phyloP scores from a whole-genome alignment of 2,113 vertebrate species.

The Neopipo cinnamomea region DNA sequence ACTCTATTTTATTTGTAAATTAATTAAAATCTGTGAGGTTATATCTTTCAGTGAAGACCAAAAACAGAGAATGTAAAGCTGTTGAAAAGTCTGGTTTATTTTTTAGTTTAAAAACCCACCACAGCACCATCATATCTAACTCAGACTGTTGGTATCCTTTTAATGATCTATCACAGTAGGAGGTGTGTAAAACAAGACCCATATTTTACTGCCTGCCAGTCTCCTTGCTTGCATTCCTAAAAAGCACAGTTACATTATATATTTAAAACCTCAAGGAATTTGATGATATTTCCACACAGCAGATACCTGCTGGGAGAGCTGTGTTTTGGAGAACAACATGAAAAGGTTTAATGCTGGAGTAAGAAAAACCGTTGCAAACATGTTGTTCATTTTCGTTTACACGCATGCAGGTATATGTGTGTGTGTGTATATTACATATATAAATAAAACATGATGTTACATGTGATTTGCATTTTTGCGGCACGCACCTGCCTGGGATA shows the following conservation, averaged over 20 bases:
- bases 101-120: not conserved
- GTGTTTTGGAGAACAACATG: not conserved
- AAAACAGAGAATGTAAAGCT: not conserved
- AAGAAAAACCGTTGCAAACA: not conserved
- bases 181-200: not conserved
- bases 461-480: not conserved
- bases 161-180: not conserved
- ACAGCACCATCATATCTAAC: not conserved
- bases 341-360: not conserved
- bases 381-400: not conserved
- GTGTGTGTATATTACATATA: not conserved
- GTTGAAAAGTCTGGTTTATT: not conserved
- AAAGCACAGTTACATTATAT: conserved; percentile 3
- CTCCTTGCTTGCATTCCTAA: not conserved
- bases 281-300: not conserved
- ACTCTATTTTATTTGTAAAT: not conserved
- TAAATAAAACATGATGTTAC: not conserved
- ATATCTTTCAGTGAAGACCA: not conserved
- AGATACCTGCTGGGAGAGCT: not conserved
- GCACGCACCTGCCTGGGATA: not conserved
- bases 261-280: conserved; percentile 25
- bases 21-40: not conserved
- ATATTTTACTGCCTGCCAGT: not conserved
- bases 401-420: not conserved
- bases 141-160: not conserved